phyloP scores from a whole-genome alignment of 2,113 vertebrate species.

The Corydoras sp. region DNA sequence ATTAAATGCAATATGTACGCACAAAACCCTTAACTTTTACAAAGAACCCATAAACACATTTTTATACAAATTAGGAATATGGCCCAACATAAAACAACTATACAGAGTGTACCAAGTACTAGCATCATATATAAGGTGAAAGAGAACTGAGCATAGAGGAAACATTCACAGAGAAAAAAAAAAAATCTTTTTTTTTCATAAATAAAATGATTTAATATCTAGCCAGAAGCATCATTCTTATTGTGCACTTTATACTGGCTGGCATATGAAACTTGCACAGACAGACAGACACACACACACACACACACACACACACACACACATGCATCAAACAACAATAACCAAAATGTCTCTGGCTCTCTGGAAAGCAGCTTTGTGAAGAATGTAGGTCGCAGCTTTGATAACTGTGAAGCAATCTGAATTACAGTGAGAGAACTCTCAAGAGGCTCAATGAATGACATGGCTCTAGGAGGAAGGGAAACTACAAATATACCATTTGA shows the following conservation, averaged over 20 bases:
- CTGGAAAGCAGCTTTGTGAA: constrained; percentile 10
- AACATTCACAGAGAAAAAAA: neutral
- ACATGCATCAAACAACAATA: constrained; percentile 13
- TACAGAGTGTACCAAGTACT: neutral
- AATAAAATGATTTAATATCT: constrained; percentile 26
- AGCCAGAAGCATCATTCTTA: constrained; percentile 13
- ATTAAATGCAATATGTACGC: too few relatives aligned
- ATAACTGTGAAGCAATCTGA: neutral
- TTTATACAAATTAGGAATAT: too few relatives aligned
- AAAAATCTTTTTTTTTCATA: constrained; percentile 8
- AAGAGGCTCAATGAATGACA: constrained; percentile 19
- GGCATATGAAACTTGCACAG: constrained; percentile 9
- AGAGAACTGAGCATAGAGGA: neutral
- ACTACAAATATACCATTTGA: constrained; percentile 16
- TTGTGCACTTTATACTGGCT: constrained; percentile 4
- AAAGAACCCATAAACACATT: too few relatives aligned
- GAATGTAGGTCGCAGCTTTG: constrained; percentile 11
- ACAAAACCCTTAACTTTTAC: too few relatives aligned
- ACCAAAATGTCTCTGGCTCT: neutral
- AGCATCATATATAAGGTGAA: neutral
- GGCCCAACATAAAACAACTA: too few relatives aligned
- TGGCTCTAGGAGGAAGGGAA: neutral
- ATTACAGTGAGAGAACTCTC: constrained; percentile 6
- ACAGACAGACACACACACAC: neutral
- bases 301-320: constrained; percentile 3